Conservation (phyloP, 2,113 vertebrate species). For the Scomber japonicus region DNA sequence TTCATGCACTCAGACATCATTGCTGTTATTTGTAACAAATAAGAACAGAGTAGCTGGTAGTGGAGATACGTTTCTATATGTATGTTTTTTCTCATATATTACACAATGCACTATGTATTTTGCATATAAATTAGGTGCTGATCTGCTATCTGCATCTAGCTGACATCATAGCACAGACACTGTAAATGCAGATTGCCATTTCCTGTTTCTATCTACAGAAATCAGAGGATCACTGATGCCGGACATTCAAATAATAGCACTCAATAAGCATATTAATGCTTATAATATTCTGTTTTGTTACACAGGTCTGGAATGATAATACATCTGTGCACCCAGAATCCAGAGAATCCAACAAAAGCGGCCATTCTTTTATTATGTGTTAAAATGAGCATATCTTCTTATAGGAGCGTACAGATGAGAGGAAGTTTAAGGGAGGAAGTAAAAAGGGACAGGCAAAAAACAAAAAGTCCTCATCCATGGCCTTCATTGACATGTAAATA, state of each 20-base stretch:
- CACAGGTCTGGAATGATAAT: neutral
- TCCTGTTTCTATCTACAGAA: neutral
- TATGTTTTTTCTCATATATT: neutral
- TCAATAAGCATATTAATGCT: too few species aligned
- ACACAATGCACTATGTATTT: slow-evolving; percentile 8
- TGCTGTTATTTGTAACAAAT: neutral
- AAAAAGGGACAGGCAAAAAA: slow-evolving; percentile 14
- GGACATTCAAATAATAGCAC: neutral
- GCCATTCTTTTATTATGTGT: neutral
- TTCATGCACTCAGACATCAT: neutral
- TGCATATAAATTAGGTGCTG: slow-evolving; percentile 12
- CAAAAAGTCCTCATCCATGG: slow-evolving; percentile 33
- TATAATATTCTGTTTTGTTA: too few species aligned
- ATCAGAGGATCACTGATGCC: slow-evolving; percentile 18
- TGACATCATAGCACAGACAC: neutral
- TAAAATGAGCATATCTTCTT: slow-evolving; percentile 30
- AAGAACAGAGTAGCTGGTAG: neutral
- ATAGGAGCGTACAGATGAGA: slow-evolving; percentile 16
- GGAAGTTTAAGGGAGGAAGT: slow-evolving; percentile 13
- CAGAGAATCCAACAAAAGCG: neutral
- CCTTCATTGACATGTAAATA: slow-evolving; percentile 73
- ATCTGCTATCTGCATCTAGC: slow-evolving; percentile 3
- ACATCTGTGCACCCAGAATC: neutral
- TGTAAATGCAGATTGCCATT: slow-evolving; percentile 4
- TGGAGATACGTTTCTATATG: neutral